phyloP scores from a whole-genome alignment of 2,888 invertebrate species.

The Ligdia adustata region DNA sequence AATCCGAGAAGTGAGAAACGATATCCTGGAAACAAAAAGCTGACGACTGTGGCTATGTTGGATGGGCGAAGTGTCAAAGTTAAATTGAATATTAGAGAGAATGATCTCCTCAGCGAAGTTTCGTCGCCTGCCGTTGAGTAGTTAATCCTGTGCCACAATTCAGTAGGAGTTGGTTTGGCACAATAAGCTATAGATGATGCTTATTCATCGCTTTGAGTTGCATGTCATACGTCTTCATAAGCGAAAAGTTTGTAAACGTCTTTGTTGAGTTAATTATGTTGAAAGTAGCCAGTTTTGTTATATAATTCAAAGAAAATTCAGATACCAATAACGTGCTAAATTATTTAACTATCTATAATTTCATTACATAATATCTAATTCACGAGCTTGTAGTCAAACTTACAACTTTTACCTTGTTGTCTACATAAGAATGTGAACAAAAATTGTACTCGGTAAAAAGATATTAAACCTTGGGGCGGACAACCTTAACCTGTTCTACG shows the following conservation, averaged over 20 bases:
- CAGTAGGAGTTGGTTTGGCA: conserved; percentile 70
- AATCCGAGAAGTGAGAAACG: conserved; percentile 52
- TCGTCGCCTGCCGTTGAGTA: conserved; percentile 69
- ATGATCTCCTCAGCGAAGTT: conserved; percentile 75
- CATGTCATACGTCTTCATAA: conserved; percentile 39
- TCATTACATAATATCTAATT: too few species aligned
- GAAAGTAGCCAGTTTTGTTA: too few species aligned
- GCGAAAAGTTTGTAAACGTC: conserved; percentile 1
- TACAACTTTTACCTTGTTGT: too few species aligned
- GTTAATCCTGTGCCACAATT: conserved; percentile 81
- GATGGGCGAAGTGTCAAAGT: conserved; percentile 81
- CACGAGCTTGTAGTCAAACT: too few species aligned
- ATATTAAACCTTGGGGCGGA: too few species aligned
- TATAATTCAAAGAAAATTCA: too few species aligned
- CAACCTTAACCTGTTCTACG: too few species aligned
- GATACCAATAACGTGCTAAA: too few species aligned
- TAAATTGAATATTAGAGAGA: conserved; percentile 83
- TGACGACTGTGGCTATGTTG: conserved; percentile 71
- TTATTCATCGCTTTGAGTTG: conserved; percentile 61
- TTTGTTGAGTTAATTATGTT: too few species aligned
- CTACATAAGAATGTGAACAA: too few species aligned
- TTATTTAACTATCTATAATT: too few species aligned
- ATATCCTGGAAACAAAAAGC: conserved; percentile 68
- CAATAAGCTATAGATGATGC: conserved; percentile 69
- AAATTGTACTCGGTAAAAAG: too few species aligned